These are phyloP conservation scores for Poeciliopsis retropinna DNA, from an alignment of 2,113 vertebrate genomes.

Conservation along the genomic window DNA sequence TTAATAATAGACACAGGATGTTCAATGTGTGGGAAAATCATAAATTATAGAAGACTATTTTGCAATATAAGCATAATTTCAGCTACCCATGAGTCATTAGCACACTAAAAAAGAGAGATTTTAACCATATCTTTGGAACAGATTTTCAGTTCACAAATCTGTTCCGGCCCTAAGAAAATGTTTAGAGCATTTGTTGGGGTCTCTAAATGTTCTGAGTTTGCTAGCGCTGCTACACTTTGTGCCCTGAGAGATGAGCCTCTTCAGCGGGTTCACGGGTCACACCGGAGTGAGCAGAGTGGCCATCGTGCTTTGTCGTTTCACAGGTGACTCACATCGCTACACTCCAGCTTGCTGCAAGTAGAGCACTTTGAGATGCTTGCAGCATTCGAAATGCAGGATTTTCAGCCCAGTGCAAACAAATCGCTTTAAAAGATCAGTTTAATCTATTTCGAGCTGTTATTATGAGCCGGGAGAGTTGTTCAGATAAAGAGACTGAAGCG, in stretches of 20 bases:
- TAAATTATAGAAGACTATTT: slow-evolving; percentile 21
- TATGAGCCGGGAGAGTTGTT: slow-evolving; percentile 82
- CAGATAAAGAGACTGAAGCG: slow-evolving; percentile 85
- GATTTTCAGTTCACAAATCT: slow-evolving; percentile 18
- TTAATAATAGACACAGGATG: slow-evolving; percentile 63
- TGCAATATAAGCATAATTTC: slow-evolving; percentile 30
- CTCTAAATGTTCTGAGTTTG: slow-evolving; percentile 70
- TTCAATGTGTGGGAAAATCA: slow-evolving; percentile 35
- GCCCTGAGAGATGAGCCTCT: slow-evolving; percentile 80
- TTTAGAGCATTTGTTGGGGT: slow-evolving; percentile 21
- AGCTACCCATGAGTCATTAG: slow-evolving; percentile 28
- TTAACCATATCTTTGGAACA: slow-evolving; percentile 18
- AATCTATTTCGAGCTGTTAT: slow-evolving; percentile 86
- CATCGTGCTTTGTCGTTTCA: slow-evolving; percentile 84
- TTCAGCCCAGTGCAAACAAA: slow-evolving; percentile 82
- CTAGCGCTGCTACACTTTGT: slow-evolving; percentile 72
- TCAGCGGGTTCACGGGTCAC: slow-evolving; percentile 79
- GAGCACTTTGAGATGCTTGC: slow-evolving; percentile 80
- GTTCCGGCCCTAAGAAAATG: slow-evolving; percentile 32
- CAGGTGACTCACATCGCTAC: slow-evolving; percentile 84
- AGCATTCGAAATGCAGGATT: slow-evolving; percentile 82
- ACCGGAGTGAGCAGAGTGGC: slow-evolving; percentile 78
- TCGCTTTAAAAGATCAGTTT: slow-evolving; percentile 86
- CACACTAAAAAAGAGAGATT: slow-evolving; percentile 3
- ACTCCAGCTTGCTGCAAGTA: slow-evolving; percentile 79